Evolutionary conservation across 1,140 invertebrate genomes (phyloP), one percentile per base, ranked within the genome.

Genomic region (Matsumurasca onukii): DNA sequence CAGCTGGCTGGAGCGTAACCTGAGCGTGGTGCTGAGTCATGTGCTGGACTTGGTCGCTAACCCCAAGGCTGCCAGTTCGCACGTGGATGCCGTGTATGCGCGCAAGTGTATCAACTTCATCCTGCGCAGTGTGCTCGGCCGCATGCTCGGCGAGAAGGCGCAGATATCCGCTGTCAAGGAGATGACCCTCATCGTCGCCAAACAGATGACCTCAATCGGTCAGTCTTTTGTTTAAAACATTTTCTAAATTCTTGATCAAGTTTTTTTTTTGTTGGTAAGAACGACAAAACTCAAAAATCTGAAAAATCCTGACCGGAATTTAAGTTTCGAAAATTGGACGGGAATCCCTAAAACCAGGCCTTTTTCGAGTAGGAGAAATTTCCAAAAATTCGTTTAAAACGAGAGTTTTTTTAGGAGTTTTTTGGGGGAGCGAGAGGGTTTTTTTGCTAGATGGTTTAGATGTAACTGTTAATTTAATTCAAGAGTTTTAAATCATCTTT

Each of bases 71-170:
- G 93, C 94, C 0, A 92, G 91, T 13, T 94, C 94, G 0, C 97
- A 99, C 77, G 93, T 98, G 3, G 98, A 99, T 81, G 95, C 95
- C 31, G 95, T 99, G 2, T 98, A 98, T 80, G 98, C 96, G 0
- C 84, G 98, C 71, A 98, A 98, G 81, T 99, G 98, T 79, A 92
- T 99, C 52, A 94, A 92, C 76, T 99, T 98, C 78, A 97, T 99
- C 75, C 82, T 99, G 49, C 85, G 94, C 39, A 91, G 93, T 67
- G 90, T 95, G 1, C 84, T 99, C 31, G 97, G 97, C 3, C 91
- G 92, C 77, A 89, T 98, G 84, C 84, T 99, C 1, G 91, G 95
- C 0, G 98, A 99, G 82, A 97, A 97, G 76, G 95, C 96, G 55
- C 98, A 99, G 82, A 89, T 94, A 48, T 91, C 91, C 5, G 97